These are phyloP conservation scores for Enteromius mattozi DNA, from an alignment of 2,797 vertebrate genomes.

Conservation along the genomic window DNA sequence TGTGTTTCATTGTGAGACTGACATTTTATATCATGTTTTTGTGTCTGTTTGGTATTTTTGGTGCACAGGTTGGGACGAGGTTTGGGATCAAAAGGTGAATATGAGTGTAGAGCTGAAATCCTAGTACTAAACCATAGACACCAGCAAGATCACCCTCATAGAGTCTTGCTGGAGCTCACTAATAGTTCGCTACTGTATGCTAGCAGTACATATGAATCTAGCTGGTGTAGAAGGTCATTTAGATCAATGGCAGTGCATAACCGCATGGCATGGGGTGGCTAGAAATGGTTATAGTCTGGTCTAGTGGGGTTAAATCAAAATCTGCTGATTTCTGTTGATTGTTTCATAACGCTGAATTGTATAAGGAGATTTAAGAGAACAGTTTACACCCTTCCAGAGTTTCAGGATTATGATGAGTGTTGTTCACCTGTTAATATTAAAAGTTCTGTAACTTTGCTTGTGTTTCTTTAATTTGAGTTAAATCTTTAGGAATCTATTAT, in stretches of 20 bases:
- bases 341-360: neutral
- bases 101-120: conserved; percentile 35
- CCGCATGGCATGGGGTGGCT: conserved; percentile 28
- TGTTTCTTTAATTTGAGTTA: neutral
- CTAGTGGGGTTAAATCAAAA: conserved; percentile 15
- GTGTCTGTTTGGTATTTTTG: conserved; percentile 36
- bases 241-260: conserved; percentile 24
- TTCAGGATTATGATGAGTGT: neutral
- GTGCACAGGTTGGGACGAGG: conserved; percentile 35
- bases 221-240: conserved; percentile 8
- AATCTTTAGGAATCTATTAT: neutral
- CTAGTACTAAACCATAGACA: conserved; percentile 36
- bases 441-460: neutral
- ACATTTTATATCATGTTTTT: neutral
- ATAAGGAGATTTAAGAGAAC: neutral
- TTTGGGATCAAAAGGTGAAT: conserved; percentile 48
- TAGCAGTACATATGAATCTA: neutral
- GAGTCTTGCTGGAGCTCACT: conserved; percentile 13
- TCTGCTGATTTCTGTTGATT: neutral
- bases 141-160: neutral
- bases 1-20: neutral
- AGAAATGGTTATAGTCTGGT: conserved; percentile 17
- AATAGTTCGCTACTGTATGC: neutral
- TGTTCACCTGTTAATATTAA: neutral
- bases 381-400: neutral